Evolutionary conservation across 1,140 invertebrate species (phyloP).

Genomic region (Bradynema listronoti): DNA sequence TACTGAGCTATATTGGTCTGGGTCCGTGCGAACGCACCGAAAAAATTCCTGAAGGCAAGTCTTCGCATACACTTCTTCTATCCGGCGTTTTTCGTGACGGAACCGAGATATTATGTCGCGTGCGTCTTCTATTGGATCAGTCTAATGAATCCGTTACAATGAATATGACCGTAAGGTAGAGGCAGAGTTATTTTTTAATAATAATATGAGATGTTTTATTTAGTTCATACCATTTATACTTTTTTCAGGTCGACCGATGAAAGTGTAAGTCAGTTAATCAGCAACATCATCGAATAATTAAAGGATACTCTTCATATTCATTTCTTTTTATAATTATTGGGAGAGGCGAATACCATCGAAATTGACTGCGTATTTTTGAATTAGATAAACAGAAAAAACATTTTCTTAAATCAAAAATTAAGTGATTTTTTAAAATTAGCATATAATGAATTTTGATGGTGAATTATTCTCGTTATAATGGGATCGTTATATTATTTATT

Average conservation of each 20-base stretch:
- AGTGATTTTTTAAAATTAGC: too few relatives aligned
- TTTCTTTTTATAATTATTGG: too few relatives aligned
- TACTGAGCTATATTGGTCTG: constrained; percentile 78
- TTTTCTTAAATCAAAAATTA: too few relatives aligned
- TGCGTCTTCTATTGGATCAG: constrained; percentile 71
- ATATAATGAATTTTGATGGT: too few relatives aligned
- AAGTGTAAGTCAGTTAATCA: constrained; percentile 22
- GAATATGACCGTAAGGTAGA: constrained; percentile 63
- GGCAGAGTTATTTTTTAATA: background rate
- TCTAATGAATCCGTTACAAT: constrained; percentile 65
- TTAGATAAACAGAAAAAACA: too few relatives aligned
- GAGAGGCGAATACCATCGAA: too few relatives aligned
- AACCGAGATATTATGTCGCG: constrained; percentile 76
- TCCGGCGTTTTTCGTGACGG: constrained; percentile 80
- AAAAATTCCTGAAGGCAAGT: constrained; percentile 74
- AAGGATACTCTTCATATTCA: too few relatives aligned
- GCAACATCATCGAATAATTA: constrained; percentile 28
- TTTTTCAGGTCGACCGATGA: constrained; percentile 21
- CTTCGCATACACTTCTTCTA: constrained; percentile 71
- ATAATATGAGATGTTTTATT: too few relatives aligned
- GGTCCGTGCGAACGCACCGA: constrained; percentile 78
- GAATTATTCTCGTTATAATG: too few relatives aligned
- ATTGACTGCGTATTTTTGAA: too few relatives aligned
- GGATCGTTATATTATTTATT: too few relatives aligned
- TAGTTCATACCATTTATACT: background rate